These are phyloP conservation scores for Dastarcus helophoroides DNA, from an alignment of 2,888 invertebrate genomes.

Conservation along the genomic window DNA sequence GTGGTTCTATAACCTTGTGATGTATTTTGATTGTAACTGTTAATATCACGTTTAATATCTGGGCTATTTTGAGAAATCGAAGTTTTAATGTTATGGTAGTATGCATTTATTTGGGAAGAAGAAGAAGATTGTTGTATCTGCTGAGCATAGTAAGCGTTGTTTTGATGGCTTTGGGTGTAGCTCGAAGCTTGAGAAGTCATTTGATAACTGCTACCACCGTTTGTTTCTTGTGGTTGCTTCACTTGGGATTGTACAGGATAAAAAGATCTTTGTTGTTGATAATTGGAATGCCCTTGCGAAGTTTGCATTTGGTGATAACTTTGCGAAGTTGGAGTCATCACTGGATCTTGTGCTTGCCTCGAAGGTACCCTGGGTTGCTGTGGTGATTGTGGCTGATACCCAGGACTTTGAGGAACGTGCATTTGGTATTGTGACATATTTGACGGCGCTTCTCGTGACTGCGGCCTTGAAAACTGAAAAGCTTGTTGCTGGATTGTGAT, in stretches of 20 bases:
- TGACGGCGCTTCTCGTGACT: constrained; percentile 21
- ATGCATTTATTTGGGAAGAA: too few species aligned
- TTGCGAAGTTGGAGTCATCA: constrained; percentile 13
- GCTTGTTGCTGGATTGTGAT: constrained; percentile 12
- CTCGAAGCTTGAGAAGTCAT: too few species aligned
- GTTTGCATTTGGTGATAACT: constrained; percentile 17
- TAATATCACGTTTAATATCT: too few species aligned
- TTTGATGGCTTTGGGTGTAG: too few species aligned
- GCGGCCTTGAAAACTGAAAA: constrained; percentile 23
- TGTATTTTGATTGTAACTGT: too few species aligned
- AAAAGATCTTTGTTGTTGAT: constrained; percentile 20
- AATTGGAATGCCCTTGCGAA: constrained; percentile 17
- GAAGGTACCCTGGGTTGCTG: constrained; percentile 16
- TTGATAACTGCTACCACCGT: too few species aligned
- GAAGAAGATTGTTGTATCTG: too few species aligned
- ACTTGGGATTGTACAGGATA: constrained; percentile 21
- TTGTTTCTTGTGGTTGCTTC: constrained; percentile 13
- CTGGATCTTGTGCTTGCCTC: constrained; percentile 15
- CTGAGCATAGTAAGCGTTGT: too few species aligned
- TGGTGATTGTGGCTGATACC: constrained; percentile 4
- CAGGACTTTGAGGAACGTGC: constrained; percentile 18
- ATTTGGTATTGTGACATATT: constrained; percentile 19
- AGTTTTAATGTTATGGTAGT: too few species aligned
- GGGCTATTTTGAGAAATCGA: too few species aligned
- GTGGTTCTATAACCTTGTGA: constrained; percentile 30